Conservation (phyloP, 1,140 invertebrate genomes). For the Latrodectus geometricus region DNA sequence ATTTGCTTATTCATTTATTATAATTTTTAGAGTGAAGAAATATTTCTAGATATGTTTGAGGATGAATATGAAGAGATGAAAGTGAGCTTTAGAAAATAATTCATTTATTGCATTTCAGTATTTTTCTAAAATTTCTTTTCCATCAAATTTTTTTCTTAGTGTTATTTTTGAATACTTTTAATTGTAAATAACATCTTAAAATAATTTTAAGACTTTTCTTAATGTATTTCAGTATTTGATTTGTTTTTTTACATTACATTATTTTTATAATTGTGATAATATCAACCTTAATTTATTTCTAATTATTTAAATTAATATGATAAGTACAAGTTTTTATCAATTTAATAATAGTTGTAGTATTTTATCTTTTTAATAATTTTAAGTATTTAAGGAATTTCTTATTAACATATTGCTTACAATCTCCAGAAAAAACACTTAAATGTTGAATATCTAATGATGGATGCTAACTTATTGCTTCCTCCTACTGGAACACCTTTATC, state of each 20-base stretch:
- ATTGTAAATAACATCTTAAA: too few relatives aligned
- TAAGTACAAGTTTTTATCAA: not conserved
- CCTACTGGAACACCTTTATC: conserved; percentile 97
- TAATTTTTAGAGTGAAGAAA: conserved; percentile 86
- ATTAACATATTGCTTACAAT: conserved; percentile 16
- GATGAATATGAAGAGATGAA: conserved; percentile 94
- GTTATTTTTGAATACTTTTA: too few relatives aligned
- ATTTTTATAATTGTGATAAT: too few relatives aligned
- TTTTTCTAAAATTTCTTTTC: too few relatives aligned
- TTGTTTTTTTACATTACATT: too few relatives aligned
- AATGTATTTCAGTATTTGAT: too few relatives aligned
- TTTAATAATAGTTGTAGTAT: not conserved
- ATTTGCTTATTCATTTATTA: not conserved
- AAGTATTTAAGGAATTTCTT: not conserved
- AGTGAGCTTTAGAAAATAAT: conserved; percentile 60
- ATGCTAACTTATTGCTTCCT: conserved; percentile 94
- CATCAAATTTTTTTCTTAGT: too few relatives aligned
- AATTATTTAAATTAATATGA: not conserved
- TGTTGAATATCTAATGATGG: conserved; percentile 94
- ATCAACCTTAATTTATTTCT: too few relatives aligned
- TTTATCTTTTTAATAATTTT: not conserved
- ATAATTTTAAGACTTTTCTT: too few relatives aligned
- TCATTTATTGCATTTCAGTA: not conserved
- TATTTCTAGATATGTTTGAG: conserved; percentile 99
- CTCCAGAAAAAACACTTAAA: conserved; percentile 84